These are phyloP conservation scores for Chlamydotis undulata DNA, from an alignment of 2,113 vertebrate species.

Conservation along the genomic window DNA sequence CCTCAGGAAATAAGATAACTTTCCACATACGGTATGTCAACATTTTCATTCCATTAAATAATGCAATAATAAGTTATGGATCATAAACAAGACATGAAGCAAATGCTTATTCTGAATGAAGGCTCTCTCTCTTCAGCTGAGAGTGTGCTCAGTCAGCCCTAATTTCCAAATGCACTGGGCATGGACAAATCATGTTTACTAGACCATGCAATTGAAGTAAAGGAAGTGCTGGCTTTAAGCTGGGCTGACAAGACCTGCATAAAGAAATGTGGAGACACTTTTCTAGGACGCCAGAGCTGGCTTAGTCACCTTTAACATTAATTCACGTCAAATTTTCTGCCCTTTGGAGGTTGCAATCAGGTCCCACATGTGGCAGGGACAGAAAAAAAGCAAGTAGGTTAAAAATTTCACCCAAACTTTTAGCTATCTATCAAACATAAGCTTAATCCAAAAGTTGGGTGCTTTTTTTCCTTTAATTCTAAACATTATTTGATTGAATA, in stretches of 20 bases:
- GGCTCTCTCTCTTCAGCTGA: not conserved
- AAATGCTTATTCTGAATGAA: not conserved
- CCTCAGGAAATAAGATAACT: not conserved
- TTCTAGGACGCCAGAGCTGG: not conserved
- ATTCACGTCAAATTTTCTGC: not conserved
- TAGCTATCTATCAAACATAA: not conserved
- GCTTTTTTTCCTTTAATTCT: not conserved
- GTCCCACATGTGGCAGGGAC: not conserved
- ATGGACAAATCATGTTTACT: not conserved
- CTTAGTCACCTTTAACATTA: not conserved
- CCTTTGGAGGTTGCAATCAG: not conserved
- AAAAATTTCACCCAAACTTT: not conserved
- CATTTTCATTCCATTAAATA: not conserved
- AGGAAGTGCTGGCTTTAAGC: not conserved
- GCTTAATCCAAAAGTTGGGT: not conserved
- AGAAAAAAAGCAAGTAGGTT: not conserved
- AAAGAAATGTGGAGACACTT: not conserved
- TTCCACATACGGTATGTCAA: not conserved
- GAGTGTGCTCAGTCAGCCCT: not conserved
- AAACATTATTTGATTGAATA: not conserved
- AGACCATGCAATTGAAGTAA: not conserved
- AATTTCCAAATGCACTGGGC: not conserved
- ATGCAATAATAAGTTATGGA: not conserved
- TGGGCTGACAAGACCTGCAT: not conserved
- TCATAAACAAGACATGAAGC: not conserved